Conservation (phyloP, 2,113 vertebrate species). For the Oreochromis tanganicae region DNA sequence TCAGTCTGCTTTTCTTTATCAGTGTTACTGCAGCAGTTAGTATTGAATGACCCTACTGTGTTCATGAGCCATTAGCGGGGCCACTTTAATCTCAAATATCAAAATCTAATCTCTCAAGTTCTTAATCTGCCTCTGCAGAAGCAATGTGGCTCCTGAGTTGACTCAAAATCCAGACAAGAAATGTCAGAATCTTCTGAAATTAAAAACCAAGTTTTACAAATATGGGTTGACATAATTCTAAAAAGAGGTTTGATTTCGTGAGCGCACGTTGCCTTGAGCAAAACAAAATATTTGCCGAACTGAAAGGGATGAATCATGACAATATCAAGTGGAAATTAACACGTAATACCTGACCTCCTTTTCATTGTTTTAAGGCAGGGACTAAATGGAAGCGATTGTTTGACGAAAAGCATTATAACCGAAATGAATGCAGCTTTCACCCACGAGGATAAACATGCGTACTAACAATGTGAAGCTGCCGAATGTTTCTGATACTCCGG, state of each 20-base stretch:
- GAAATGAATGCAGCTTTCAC: constrained; percentile 26
- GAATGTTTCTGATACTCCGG: constrained; percentile 56
- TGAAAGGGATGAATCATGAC: background rate
- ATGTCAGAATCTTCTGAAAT: background rate
- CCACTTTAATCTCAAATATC: background rate
- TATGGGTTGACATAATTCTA: background rate
- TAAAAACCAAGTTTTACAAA: background rate
- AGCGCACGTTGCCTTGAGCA: background rate
- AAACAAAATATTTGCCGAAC: background rate
- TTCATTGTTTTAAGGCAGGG: constrained; percentile 11
- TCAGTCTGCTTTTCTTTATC: background rate
- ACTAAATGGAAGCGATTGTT: constrained; percentile 24
- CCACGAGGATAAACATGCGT: constrained; percentile 35
- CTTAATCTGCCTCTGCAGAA: background rate
- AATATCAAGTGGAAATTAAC: constrained; percentile 1
- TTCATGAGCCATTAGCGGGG: background rate
- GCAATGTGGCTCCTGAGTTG: background rate
- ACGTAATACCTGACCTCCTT: background rate
- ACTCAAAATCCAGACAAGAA: background rate
- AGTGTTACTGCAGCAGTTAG: background rate
- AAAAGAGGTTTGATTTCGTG: background rate
- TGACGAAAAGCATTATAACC: constrained; percentile 21
- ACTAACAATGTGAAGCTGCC: constrained; percentile 52
- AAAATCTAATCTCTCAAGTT: background rate
- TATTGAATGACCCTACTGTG: background rate